These are phyloP conservation scores for Thinocorus orbignyianus DNA, from an alignment of 2,113 vertebrate genomes.

Conservation along the genomic window DNA sequence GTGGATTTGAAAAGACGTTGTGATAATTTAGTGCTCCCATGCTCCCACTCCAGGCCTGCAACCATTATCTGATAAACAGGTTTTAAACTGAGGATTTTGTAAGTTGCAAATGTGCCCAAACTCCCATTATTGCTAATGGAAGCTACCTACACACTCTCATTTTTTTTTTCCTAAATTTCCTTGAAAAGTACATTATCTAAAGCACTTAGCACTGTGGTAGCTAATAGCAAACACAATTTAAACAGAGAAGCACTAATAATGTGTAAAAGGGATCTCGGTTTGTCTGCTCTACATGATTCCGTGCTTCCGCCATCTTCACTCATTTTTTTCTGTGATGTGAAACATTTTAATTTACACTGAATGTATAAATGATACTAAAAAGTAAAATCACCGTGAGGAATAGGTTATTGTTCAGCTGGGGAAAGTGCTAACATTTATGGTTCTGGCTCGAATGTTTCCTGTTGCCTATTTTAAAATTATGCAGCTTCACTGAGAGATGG, in stretches of 20 bases:
- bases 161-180: background rate
- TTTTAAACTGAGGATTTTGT: conserved; percentile 44
- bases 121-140: conserved; percentile 60
- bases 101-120: conserved; percentile 9
- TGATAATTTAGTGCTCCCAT: background rate
- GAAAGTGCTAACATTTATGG: background rate
- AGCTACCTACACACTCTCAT: conserved; percentile 9
- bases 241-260: background rate
- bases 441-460: background rate
- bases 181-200: conserved; percentile 46
- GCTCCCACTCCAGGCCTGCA: background rate
- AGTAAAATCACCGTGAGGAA: background rate
- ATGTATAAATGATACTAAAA: background rate
- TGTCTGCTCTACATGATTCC: background rate
- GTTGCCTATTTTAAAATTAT: background rate
- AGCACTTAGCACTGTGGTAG: conserved; percentile 30
- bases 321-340: background rate
- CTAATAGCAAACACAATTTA: conserved; percentile 18
- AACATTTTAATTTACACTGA: conserved; percentile 2
- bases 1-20: background rate
- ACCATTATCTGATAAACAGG: conserved; percentile 40
- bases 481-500: background rate
- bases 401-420: background rate
- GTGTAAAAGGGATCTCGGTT: background rate
- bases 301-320: fast-evolving